Evolutionary conservation across 2,888 invertebrate species (phyloP), one percentile per base, ranked within the genome.

Genomic region (Eupithecia abbreviata): DNA sequence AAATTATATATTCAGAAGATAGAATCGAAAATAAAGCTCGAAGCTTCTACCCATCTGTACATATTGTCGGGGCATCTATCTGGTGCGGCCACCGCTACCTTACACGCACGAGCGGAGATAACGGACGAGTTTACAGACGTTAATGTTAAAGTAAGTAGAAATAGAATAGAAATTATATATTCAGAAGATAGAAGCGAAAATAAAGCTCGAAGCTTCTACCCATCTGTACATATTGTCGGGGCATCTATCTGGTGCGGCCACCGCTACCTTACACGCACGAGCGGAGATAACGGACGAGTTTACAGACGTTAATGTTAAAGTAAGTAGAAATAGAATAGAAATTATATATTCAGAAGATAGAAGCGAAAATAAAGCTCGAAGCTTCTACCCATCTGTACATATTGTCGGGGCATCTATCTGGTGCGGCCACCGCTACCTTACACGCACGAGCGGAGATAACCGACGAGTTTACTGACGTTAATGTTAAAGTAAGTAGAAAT

Each of bases 261-360:
- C 87, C 0, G 89, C 91, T 18, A 91, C 92, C 0, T 77, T 95
- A 2, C 90, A 89, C 43, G 91, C 92, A 0, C 89, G 86, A 12
- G 87, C 90, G 0, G 90, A 92, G 45, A 80, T 92, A 68, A 87
- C 89, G 15, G 76, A 75, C 2, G 90, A 90, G 68, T 94, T 86
- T 79, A 93, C 91, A 5, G 95, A 95, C 79, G 86, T 95, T 4
- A 90, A 90, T 80, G 87, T 94, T 18, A 94, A 91, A 87, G 95
- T 95, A 74, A 80, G 86, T n/a, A n/a, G n/a, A n/a, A n/a, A n/a
- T n/a, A n/a, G n/a, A n/a, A n/a, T n/a, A n/a, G n/a, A n/a, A n/a
- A n/a, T n/a, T n/a, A n/a, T n/a, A n/a, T n/a, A n/a, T n/a, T n/a
- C n/a, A 90, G 7, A 85, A 82, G 5, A 86, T 93, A 58, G 85